Percentiles rank a stretch among this genome's conserved stretches.
Evolutionary conservation across 2,113 vertebrate genomes (phyloP).

Genomic region (Anoura caudifer): DNA sequence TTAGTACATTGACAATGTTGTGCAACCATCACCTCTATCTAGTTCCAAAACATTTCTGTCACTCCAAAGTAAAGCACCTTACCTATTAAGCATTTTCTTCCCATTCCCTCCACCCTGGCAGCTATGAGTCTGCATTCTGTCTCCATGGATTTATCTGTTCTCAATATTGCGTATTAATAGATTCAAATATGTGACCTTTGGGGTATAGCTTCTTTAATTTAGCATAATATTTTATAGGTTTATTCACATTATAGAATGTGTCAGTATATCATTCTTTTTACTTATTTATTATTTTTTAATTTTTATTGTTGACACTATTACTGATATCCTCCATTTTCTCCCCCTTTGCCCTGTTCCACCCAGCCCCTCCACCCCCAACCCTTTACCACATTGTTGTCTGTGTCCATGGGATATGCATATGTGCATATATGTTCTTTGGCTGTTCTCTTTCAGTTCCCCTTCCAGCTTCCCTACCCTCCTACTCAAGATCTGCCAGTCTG

Average conservation of each 20-base stretch:
- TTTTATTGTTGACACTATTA: no score
- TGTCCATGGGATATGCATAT: no score
- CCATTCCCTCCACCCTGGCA: neutral
- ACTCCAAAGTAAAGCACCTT: neutral
- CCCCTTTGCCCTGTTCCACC: no score
- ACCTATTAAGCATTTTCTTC: neutral
- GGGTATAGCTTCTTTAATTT: neutral
- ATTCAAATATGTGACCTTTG: neutral
- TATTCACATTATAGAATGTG: neutral
- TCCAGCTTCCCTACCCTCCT: no score
- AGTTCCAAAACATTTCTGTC: neutral
- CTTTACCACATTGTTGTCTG: no score
- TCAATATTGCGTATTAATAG: neutral
- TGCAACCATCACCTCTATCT: neutral
- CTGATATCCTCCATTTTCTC: no score
- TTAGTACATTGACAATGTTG: neutral
- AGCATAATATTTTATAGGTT: neutral
- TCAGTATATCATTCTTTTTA: neutral
- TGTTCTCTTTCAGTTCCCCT: no score
- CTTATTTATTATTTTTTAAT: no score
- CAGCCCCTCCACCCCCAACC: no score
- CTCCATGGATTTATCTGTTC: neutral
- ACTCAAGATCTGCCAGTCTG: no score
- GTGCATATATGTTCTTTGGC: no score
- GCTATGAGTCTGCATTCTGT: neutral